Evolutionary conservation across 2,797 vertebrate genomes (phyloP).

Genomic region (Pogonophryne albipinna): DNA sequence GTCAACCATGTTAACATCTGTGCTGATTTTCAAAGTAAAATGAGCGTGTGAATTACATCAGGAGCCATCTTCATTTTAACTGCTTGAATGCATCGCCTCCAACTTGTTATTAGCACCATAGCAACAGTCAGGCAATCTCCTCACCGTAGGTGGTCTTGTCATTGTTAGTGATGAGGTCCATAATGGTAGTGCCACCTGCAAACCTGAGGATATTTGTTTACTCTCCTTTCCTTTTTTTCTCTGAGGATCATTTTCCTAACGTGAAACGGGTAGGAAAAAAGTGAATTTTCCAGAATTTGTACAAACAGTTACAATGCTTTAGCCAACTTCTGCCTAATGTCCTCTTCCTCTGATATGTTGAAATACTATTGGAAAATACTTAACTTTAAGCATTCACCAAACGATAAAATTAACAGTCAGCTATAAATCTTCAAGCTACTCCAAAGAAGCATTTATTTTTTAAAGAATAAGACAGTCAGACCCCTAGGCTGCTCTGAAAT

Average conservation of each 20-base stretch:
- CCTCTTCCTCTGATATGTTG: not conserved
- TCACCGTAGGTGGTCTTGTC: conserved; percentile 70
- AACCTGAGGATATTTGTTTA: conserved; percentile 43
- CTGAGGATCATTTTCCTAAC: not conserved
- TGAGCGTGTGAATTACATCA: conserved; percentile 68
- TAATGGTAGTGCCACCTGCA: conserved; percentile 70
- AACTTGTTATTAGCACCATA: conserved; percentile 80
- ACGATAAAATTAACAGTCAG: not conserved
- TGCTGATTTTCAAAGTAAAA: conserved; percentile 63
- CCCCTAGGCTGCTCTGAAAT: conserved; percentile 26
- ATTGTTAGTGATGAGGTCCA: conserved; percentile 69
- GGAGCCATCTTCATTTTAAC: conserved; percentile 70
- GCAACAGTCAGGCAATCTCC: conserved; percentile 72
- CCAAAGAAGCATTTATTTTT: conserved; percentile 26
- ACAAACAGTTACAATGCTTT: not conserved
- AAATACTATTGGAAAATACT: not conserved
- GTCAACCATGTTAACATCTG: conserved; percentile 70
- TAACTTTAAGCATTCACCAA: not conserved
- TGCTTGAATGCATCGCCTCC: conserved; percentile 70
- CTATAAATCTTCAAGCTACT: conserved; percentile 11
- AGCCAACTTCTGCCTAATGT: not conserved
- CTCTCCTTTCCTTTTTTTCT: conserved; percentile 15
- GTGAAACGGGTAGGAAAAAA: conserved; percentile 13
- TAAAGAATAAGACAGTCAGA: conserved; percentile 15
- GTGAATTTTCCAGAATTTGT: conserved; percentile 5